Conservation (phyloP, 2,888 invertebrate genomes). For the Diadegma fenestrale region DNA sequence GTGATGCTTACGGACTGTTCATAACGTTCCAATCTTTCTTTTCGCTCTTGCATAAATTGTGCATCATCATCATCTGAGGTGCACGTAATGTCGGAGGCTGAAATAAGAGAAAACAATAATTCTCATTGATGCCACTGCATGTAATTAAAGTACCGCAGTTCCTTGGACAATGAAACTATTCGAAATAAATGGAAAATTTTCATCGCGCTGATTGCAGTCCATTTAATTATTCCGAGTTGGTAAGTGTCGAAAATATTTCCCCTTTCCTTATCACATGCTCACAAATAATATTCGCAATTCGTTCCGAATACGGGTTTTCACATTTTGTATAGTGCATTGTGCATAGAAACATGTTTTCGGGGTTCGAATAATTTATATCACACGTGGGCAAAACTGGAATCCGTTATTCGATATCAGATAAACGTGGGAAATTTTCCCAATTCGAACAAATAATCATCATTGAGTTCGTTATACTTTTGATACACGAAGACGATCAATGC, state of each 20-base stretch:
- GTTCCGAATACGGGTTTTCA: neutral
- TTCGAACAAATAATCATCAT: slow-evolving; percentile 72
- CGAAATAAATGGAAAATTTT: no score
- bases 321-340: neutral
- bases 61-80: neutral
- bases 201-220: no score
- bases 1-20: neutral
- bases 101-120: neutral
- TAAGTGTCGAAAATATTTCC: neutral
- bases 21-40: slow-evolving; percentile 6
- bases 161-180: no score
- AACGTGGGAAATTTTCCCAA: slow-evolving; percentile 58
- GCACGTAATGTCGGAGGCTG: neutral
- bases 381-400: neutral
- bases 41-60: slow-evolving; percentile 28
- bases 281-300: neutral
- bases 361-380: neutral
- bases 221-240: no score
- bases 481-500: slow-evolving; percentile 69
- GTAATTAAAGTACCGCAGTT: no score
- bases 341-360: neutral
- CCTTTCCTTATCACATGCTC: neutral
- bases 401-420: slow-evolving; percentile 13
- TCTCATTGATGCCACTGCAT: neutral
- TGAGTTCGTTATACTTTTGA: slow-evolving; percentile 60